Evolutionary conservation across 30 jellyfish, hydroid and myxozoan genomes (phyloP).

Genomic region (Catostylus mosaicus): DNA sequence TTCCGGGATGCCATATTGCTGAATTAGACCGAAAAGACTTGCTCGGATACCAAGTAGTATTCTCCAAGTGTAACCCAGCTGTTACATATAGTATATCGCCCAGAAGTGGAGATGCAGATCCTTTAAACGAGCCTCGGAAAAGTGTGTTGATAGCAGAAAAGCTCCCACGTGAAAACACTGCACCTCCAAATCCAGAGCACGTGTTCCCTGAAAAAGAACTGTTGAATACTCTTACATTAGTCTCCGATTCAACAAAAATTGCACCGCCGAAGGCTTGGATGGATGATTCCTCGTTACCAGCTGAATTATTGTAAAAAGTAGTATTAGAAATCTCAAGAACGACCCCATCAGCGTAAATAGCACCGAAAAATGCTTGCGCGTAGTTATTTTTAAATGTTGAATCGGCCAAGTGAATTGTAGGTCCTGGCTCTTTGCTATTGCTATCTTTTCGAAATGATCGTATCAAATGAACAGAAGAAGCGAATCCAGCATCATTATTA

Average conservation of each 20-base stretch:
- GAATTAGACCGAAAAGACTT: conserved; percentile 47
- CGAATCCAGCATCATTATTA: conserved; percentile 79
- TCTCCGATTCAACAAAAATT: conserved; percentile 65
- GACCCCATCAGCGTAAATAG: conserved; percentile 91
- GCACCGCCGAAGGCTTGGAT: conserved; percentile 99
- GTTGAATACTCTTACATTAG: conserved; percentile 53
- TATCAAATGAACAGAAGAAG: conserved; percentile 82
- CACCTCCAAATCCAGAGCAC: conserved; percentile 98
- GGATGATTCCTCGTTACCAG: conserved; percentile 86
- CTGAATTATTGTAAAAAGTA: conserved; percentile 66
- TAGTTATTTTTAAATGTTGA: conserved; percentile 63
- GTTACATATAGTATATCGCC: conserved; percentile 96
- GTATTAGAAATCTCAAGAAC: conserved; percentile 26
- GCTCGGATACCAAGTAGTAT: conserved; percentile 89
- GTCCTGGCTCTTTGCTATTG: conserved; percentile 4
- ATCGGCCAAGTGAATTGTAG: conserved; percentile 10
- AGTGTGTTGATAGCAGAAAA: conserved; percentile 52
- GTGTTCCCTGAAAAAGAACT: conserved; percentile 75
- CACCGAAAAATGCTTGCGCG: conserved; percentile 91
- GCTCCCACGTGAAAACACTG: conserved; percentile 87
- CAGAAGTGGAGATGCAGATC: conserved; percentile 62
- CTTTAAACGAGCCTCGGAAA: conserved; percentile 60
- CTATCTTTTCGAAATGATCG: background rate
- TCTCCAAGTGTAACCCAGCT: conserved; percentile 75
- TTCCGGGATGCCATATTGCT: conserved; percentile 98